Percentiles rank a stretch among this genome's conserved stretches.
These are phyloP conservation scores for Drosophila fulvimacula DNA, from an alignment of 2,888 invertebrate species.

Conservation along the genomic window DNA sequence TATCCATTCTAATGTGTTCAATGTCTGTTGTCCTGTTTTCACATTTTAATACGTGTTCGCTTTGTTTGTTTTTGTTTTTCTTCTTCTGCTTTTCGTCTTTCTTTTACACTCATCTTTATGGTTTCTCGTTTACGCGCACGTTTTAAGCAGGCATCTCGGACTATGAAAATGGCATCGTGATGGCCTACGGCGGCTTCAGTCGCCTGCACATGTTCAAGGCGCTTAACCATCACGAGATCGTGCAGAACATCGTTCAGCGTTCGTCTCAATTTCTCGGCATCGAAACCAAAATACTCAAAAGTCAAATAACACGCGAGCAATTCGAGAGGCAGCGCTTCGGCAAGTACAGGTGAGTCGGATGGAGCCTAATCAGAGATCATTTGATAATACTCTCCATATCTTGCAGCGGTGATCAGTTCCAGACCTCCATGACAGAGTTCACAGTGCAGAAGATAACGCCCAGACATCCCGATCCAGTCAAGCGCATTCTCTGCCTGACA, in stretches of 20 bases:
- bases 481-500: constrained; percentile 96
- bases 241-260: constrained; percentile 93
- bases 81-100: not conserved
- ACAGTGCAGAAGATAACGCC: constrained; percentile 96
- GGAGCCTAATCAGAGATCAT: not conserved
- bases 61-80: constrained; percentile 40
- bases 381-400: not conserved
- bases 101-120: constrained; percentile 55
- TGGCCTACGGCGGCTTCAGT: constrained; percentile 96
- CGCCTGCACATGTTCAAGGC: constrained; percentile 96
- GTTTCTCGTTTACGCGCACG: constrained; percentile 74
- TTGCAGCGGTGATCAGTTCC: constrained; percentile 94
- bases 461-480: constrained; percentile 93
- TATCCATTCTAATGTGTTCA: constrained; percentile 16
- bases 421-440: constrained; percentile 98
- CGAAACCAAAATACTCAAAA: constrained; percentile 92
- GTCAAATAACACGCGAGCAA: constrained; percentile 93
- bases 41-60: constrained; percentile 60
- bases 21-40: constrained; percentile 22
- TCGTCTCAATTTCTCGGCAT: constrained; percentile 93
- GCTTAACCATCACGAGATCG: constrained; percentile 93
- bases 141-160: constrained; percentile 90
- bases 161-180: constrained; percentile 95
- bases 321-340: constrained; percentile 96
- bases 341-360: constrained; percentile 90